These are phyloP conservation scores for Drosophila sp. DNA, from an alignment of 1,140 invertebrate species.

Conservation along the genomic window DNA sequence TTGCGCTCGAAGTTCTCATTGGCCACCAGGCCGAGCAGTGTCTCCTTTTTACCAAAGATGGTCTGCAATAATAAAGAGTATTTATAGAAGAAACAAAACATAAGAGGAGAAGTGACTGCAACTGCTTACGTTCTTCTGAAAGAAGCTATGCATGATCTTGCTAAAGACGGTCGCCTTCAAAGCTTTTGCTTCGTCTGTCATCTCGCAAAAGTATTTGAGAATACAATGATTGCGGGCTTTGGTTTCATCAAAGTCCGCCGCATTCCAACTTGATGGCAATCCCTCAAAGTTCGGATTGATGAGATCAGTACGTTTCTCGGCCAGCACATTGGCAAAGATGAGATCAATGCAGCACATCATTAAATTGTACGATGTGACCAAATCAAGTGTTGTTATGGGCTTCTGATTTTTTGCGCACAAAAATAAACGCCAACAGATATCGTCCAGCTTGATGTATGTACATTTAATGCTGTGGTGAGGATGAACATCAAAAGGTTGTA, in stretches of 20 bases:
- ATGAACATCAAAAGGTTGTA: no score
- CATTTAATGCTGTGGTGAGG: constrained; percentile 76
- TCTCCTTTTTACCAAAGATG: constrained; percentile 85
- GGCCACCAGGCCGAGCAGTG: constrained; percentile 90
- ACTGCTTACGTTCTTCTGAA: constrained; percentile 89
- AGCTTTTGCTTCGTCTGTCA: constrained; percentile 94
- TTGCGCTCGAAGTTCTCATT: constrained; percentile 90
- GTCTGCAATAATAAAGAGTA: constrained; percentile 40
- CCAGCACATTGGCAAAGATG: constrained; percentile 93
- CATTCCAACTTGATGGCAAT: constrained; percentile 89
- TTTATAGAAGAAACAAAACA: background rate
- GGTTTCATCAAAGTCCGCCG: constrained; percentile 88
- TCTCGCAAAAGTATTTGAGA: constrained; percentile 92
- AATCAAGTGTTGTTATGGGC: constrained; percentile 93
- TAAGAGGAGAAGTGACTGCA: background rate
- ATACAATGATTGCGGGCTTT: constrained; percentile 91
- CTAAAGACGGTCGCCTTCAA: constrained; percentile 95
- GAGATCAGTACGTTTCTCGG: constrained; percentile 92
- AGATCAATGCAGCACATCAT: constrained; percentile 96
- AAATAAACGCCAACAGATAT: constrained; percentile 97
- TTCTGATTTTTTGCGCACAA: constrained; percentile 95
- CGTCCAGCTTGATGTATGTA: constrained; percentile 92
- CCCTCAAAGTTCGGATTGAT: constrained; percentile 93
- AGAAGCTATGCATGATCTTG: constrained; percentile 90
- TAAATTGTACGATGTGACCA: constrained; percentile 97